Evolutionary conservation across 2,888 invertebrate genomes (phyloP).

Genomic region (Tenthredo scrophulariae): DNA sequence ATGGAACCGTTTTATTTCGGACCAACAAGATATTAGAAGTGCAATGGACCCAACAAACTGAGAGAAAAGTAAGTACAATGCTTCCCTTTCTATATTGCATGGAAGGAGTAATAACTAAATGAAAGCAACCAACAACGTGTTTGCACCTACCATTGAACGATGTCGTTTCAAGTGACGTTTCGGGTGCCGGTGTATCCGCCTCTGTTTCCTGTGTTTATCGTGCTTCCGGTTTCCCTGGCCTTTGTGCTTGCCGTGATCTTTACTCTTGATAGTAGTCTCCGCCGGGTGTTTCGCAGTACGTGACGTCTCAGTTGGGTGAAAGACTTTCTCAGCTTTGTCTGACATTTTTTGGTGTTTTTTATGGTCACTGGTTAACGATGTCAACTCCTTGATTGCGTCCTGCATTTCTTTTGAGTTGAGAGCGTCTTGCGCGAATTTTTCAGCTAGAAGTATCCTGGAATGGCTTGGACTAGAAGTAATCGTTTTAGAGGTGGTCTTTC

Average conservation of each 20-base stretch:
- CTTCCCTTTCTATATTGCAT: not conserved
- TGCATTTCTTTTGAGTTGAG: conserved; percentile 65
- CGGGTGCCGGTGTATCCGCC: conserved; percentile 21
- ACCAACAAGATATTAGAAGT: not conserved
- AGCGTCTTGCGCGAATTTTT: conserved; percentile 65
- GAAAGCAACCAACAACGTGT: not conserved
- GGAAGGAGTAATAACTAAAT: not conserved
- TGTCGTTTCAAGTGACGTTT: conserved; percentile 14
- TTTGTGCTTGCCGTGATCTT: conserved; percentile 12
- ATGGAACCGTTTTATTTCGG: conserved; percentile 36
- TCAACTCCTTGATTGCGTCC: conserved; percentile 64
- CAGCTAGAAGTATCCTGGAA: conserved; percentile 61
- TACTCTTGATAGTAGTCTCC: not conserved
- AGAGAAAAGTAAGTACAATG: not conserved
- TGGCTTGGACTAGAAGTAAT: conserved; percentile 56
- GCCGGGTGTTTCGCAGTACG: not conserved
- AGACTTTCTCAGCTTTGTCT: not conserved
- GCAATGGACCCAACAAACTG: not conserved
- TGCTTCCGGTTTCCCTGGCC: conserved; percentile 2
- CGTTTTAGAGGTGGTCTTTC: conserved; percentile 57
- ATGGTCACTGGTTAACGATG: not conserved
- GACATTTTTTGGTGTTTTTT: not conserved
- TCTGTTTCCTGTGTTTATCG: conserved; percentile 10
- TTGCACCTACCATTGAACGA: conserved; percentile 38
- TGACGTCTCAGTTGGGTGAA: not conserved